These are phyloP conservation scores for Proisotoma minuta DNA, from an alignment of 2,888 invertebrate genomes.

Conservation along the genomic window DNA sequence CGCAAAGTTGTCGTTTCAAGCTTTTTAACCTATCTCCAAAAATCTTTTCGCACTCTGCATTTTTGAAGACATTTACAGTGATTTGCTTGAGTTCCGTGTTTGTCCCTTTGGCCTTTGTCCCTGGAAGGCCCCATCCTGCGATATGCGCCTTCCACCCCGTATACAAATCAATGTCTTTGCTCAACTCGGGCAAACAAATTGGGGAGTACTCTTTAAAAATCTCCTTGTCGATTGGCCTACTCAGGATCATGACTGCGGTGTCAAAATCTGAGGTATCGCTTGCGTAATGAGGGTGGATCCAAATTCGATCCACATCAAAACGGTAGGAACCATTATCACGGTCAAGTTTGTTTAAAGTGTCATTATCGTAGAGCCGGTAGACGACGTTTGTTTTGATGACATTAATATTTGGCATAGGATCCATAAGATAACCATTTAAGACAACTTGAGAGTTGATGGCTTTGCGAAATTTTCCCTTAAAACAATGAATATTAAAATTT, in stretches of 20 bases:
- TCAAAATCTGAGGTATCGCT: conserved; percentile 21
- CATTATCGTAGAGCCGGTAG: not conserved
- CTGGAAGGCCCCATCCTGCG: conserved; percentile 5
- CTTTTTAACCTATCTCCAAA: not conserved
- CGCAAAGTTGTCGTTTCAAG: not conserved
- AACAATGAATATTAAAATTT: too few relatives aligned
- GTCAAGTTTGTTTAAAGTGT: not conserved
- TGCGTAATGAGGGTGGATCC: conserved; percentile 3
- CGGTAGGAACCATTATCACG: not conserved
- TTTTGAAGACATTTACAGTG: not conserved
- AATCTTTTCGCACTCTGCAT: not conserved
- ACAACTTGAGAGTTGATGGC: conserved; percentile 1
- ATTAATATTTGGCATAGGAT: conserved; percentile 12
- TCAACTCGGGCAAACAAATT: conserved; percentile 13
- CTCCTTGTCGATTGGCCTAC: not conserved
- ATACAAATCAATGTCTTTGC: conserved; percentile 2
- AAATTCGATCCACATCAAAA: conserved; percentile 1
- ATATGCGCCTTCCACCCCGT: conserved; percentile 1
- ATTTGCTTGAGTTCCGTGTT: conserved; percentile 9
- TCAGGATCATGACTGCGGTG: conserved; percentile 12
- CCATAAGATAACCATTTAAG: conserved; percentile 3
- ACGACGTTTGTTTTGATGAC: conserved; percentile 4
- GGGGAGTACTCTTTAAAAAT: not conserved
- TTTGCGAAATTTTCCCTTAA: conserved; percentile 6
- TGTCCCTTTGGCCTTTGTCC: not conserved